phyloP scores from a whole-genome alignment of 23 tunicate genomes.

The Pegea sp. region DNA sequence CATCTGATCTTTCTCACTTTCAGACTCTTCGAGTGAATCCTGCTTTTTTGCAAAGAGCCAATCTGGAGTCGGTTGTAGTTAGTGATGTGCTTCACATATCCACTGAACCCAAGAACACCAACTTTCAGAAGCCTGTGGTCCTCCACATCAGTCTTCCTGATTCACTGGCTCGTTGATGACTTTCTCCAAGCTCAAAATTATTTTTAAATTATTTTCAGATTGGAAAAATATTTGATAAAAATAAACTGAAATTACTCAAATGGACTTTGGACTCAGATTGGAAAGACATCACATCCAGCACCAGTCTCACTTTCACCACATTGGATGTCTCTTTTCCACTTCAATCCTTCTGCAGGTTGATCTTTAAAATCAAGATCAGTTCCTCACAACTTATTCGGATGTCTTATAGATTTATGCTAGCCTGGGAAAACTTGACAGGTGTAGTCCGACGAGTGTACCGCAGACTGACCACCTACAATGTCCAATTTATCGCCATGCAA shows the following conservation, averaged over 20 bases:
- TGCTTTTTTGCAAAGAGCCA: background rate
- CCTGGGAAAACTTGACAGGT: conserved; percentile 27
- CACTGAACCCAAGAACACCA: conserved; percentile 13
- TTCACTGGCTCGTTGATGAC: conserved; percentile 5
- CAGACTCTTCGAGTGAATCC: background rate
- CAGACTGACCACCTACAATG: conserved; percentile 30
- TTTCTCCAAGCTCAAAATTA: background rate
- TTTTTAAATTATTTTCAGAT: too few relatives aligned
- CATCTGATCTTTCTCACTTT: background rate
- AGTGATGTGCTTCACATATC: conserved; percentile 35
- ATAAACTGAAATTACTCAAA: conserved; percentile 23
- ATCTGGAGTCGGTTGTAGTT: conserved; percentile 1
- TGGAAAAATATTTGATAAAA: conserved; percentile 25
- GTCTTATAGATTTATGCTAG: conserved; percentile 19
- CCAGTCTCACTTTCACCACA: conserved; percentile 11
- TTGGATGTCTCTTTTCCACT: conserved; percentile 42
- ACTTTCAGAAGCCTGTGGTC: conserved; percentile 22
- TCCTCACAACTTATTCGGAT: too few relatives aligned
- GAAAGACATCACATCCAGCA: conserved; percentile 33
- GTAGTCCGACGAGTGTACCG: conserved; percentile 37
- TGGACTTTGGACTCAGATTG: conserved; percentile 28
- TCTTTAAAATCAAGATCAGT: too few relatives aligned
- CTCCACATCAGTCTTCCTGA: conserved; percentile 43
- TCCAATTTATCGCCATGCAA: conserved; percentile 80
- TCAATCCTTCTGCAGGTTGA: conserved; percentile 35